Conservation (phyloP, 2,888 invertebrate species). For the Pachymerium ferrugineum region DNA sequence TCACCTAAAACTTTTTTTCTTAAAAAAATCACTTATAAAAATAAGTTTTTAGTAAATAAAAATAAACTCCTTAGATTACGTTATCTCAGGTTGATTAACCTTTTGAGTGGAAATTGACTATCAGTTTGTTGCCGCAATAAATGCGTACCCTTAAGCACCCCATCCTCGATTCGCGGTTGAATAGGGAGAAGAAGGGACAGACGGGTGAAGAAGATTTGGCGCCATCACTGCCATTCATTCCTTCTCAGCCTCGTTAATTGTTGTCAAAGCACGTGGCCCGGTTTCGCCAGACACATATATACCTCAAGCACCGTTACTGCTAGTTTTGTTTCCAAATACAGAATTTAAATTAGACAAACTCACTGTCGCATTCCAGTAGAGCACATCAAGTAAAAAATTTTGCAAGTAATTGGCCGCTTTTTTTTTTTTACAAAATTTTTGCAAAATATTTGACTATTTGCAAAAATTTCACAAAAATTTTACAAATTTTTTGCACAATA, state of each 20-base stretch:
- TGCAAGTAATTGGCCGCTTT: no score
- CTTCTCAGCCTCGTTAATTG: conserved; percentile 19
- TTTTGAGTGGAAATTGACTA: conserved; percentile 11
- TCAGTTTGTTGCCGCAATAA: neutral
- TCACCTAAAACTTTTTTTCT: no score
- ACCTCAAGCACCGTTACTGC: neutral
- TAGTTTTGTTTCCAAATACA: neutral
- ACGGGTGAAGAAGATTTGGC: conserved; percentile 1
- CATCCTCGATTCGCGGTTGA: conserved; percentile 7
- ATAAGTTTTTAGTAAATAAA: neutral
- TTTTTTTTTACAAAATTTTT: no score
- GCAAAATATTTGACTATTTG: no score
- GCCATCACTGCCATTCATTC: conserved; percentile 24
- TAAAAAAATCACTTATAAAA: neutral
- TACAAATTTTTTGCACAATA: no score
- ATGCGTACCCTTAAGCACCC: neutral
- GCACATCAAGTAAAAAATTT: no score
- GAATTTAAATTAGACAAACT: neutral
- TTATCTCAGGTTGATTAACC: conserved; percentile 23
- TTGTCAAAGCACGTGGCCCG: conserved; percentile 22
- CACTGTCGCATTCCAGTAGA: no score
- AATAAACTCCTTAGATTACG: neutral
- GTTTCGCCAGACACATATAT: conserved; percentile 1
- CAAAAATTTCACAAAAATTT: no score
- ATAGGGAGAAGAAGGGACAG: neutral